A percentile compares a stretch with the other conserved stretches of the same genome.
Conservation (phyloP, 1,140 invertebrate species). For the Mactra quadrangularis region DNA sequence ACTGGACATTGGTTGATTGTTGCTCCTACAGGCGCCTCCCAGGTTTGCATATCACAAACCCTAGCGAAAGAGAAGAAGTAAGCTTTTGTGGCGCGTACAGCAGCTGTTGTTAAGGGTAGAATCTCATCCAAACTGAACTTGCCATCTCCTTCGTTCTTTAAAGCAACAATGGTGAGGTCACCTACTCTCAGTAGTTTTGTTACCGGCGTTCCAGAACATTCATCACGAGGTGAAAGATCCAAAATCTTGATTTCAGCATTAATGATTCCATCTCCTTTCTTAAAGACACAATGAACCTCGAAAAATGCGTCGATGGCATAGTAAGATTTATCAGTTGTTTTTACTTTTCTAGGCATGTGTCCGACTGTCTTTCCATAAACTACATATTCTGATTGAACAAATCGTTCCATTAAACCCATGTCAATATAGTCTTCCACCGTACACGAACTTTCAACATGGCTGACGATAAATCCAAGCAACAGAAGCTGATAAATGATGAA, state of each 20-base stretch:
- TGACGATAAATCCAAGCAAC: not conserved
- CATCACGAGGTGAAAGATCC: slow-evolving; percentile 33
- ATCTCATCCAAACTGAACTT: slow-evolving; percentile 19
- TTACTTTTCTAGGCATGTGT: slow-evolving; percentile 8
- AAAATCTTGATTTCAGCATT: slow-evolving; percentile 8
- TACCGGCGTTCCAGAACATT: slow-evolving; percentile 32
- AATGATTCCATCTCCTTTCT: not conserved
- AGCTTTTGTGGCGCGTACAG: not conserved
- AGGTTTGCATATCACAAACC: slow-evolving; percentile 31
- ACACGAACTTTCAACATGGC: not conserved
- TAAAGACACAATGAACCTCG: slow-evolving; percentile 40
- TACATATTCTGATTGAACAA: slow-evolving; percentile 19
- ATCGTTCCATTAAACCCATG: slow-evolving; percentile 28
- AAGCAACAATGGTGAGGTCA: slow-evolving; percentile 30
- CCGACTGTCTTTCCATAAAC: slow-evolving; percentile 14
- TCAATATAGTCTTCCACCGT: slow-evolving; percentile 3
- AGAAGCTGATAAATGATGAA: not conserved
- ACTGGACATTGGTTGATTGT: slow-evolving; percentile 40
- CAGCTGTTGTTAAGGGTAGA: slow-evolving; percentile 36
- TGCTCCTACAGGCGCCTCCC: slow-evolving; percentile 33
- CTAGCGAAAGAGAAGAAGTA: slow-evolving; percentile 39
- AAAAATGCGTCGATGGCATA: slow-evolving; percentile 39
- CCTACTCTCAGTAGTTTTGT: slow-evolving; percentile 30
- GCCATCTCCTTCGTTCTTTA: not conserved
- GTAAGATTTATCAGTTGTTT: not conserved